A percentile compares a stretch with the other conserved stretches of the same genome.
Evolutionary conservation across 2,888 invertebrate genomes (phyloP).

Genomic region (Clistopyga incitator): DNA sequence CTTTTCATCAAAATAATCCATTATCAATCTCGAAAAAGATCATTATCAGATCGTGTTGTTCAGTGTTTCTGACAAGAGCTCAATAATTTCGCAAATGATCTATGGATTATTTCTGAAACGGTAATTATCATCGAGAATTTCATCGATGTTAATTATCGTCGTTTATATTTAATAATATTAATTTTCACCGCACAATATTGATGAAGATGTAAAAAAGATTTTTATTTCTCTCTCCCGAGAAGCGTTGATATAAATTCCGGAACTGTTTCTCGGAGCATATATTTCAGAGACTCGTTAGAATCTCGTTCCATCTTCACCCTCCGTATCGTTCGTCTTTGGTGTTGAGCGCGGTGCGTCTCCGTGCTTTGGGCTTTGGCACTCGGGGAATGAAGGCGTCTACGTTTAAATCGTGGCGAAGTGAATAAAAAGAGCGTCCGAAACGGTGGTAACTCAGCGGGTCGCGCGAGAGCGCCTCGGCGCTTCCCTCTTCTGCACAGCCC

Average conservation of each 20-base stretch:
- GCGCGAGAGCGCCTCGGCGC: constrained; percentile 59
- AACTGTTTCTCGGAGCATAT: background rate
- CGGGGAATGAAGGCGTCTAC: constrained; percentile 73
- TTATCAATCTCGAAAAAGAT: background rate
- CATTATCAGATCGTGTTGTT: background rate
- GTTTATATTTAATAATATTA: too few relatives aligned
- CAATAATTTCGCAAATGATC: too few relatives aligned
- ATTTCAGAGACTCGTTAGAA: background rate
- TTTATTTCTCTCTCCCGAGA: background rate
- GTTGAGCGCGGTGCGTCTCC: constrained; percentile 34
- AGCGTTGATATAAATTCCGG: background rate
- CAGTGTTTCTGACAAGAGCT: background rate
- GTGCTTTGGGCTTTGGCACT: constrained; percentile 69
- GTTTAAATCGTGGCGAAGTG: constrained; percentile 68
- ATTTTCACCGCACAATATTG: too few relatives aligned
- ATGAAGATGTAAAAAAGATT: background rate
- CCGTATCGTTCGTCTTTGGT: constrained; percentile 5
- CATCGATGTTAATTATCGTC: too few relatives aligned
- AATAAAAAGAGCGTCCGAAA: constrained; percentile 68
- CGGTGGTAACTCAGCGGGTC: constrained; percentile 71
- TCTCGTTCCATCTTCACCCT: constrained; percentile 2
- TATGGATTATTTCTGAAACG: too few relatives aligned
- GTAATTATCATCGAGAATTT: too few relatives aligned
- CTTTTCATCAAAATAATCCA: background rate
- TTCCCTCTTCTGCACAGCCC: constrained; percentile 58